Evolutionary conservation across 2,888 invertebrate species (phyloP).

Genomic region (Cheilosia pagana): DNA sequence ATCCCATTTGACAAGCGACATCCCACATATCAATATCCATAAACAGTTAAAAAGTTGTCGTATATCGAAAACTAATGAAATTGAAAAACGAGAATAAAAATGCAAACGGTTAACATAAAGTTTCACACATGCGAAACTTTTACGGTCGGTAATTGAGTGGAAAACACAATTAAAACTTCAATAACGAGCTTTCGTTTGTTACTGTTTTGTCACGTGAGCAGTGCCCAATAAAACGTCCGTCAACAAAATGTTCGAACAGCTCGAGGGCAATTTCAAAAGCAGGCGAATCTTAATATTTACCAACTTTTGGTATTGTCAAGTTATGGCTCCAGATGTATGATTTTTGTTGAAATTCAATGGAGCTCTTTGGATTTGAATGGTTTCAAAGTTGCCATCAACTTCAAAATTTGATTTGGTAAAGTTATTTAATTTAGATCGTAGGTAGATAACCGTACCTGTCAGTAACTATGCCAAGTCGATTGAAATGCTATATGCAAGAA

Average conservation of each 20-base stretch:
- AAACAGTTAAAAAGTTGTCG: background rate
- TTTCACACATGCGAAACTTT: conserved; percentile 8
- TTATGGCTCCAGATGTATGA: background rate
- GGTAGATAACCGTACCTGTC: too few species aligned
- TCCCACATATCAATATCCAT: background rate
- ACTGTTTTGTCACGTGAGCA: conserved; percentile 12
- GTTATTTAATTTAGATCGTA: too few species aligned
- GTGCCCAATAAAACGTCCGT: conserved; percentile 3
- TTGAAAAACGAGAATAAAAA: background rate
- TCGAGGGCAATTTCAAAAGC: conserved; percentile 1
- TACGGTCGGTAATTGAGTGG: conserved; percentile 45
- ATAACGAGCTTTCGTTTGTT: conserved; percentile 20
- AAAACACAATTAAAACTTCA: conserved; percentile 61
- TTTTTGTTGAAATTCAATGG: background rate
- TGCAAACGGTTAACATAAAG: conserved; percentile 7
- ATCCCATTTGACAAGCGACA: too few species aligned
- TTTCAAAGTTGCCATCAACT: too few species aligned
- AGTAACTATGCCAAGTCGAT: too few species aligned
- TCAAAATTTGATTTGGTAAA: too few species aligned
- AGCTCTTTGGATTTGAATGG: too few species aligned
- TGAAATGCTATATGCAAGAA: too few species aligned
- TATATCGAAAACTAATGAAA: background rate
- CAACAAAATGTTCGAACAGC: background rate
- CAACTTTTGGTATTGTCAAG: background rate
- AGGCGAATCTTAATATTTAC: background rate